Percentiles rank a stretch among this genome's conserved stretches.
Evolutionary conservation across 2,797 vertebrate species (phyloP).

Genomic region (Parauchenoglanis ngamensis): DNA sequence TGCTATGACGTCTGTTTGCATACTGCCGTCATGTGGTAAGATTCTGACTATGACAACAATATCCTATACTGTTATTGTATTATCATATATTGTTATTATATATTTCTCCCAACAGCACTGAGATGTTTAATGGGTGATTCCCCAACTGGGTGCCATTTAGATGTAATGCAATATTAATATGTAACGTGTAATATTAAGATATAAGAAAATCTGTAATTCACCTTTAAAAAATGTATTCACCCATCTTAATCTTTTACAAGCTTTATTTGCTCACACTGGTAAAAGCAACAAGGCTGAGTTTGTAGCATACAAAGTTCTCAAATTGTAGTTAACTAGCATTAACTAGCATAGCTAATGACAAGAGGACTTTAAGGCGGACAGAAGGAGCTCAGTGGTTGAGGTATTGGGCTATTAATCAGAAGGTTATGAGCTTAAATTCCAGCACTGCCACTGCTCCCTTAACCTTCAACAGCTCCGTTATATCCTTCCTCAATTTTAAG

Average conservation of each 20-base stretch:
- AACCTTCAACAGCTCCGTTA: neutral
- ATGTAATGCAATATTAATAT: too few relatives aligned
- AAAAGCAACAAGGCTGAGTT: neutral
- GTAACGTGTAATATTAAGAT: neutral
- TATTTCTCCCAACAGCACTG: neutral
- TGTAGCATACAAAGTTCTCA: neutral
- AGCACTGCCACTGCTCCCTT: neutral
- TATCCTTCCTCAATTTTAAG: neutral
- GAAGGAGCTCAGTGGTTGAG: neutral
- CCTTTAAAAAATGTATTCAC: neutral
- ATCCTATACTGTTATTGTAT: neutral
- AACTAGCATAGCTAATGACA: neutral
- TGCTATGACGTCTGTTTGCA: neutral
- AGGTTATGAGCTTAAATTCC: neutral
- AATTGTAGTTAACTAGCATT: neutral
- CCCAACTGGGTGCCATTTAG: neutral
- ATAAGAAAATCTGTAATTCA: neutral
- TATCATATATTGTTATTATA: too few relatives aligned
- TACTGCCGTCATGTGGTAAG: neutral
- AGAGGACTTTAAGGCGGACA: neutral
- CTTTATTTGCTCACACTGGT: neutral
- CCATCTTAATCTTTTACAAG: neutral
- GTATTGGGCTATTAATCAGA: neutral
- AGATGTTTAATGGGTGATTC: neutral
- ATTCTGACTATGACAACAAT: neutral